phyloP scores from a whole-genome alignment of 2,888 invertebrate species.

The Cheilosia grossa region DNA sequence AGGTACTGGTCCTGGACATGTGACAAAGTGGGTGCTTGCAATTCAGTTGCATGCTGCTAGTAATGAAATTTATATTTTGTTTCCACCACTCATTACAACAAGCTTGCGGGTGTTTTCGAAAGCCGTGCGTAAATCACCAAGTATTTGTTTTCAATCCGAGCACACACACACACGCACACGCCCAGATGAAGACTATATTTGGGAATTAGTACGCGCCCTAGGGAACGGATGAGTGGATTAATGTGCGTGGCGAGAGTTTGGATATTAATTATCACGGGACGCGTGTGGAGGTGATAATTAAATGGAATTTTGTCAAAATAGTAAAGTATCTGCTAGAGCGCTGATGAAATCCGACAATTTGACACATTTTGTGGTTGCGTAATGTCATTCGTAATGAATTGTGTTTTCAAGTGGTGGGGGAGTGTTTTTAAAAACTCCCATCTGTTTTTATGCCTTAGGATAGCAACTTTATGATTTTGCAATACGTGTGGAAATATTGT shows the following conservation, averaged over 20 bases:
- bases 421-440: background rate
- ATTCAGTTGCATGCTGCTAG: slow-evolving; percentile 23
- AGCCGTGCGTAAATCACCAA: background rate
- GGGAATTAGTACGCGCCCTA: slow-evolving; percentile 7
- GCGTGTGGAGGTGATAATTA: slow-evolving; percentile 10
- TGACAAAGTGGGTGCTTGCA: slow-evolving; percentile 3
- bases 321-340: slow-evolving; percentile 5
- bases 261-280: slow-evolving; percentile 8
- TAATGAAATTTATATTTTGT: slow-evolving; percentile 8
- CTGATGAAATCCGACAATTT: slow-evolving; percentile 36
- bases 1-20: background rate
- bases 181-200: background rate
- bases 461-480: no score
- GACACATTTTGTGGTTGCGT: slow-evolving; percentile 33
- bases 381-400: slow-evolving; percentile 8
- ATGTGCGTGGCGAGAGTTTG: background rate
- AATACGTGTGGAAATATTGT: no score
- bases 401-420: background rate
- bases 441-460: background rate
- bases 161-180: background rate
- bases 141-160: background rate
- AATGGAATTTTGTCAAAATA: slow-evolving; percentile 18
- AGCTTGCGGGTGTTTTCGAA: background rate
- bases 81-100: no score
- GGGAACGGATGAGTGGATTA: slow-evolving; percentile 18